Evolutionary conservation across 2,888 invertebrate species (phyloP), one percentile per base, ranked within the genome.

Genomic region (Zelleria hepariella): DNA sequence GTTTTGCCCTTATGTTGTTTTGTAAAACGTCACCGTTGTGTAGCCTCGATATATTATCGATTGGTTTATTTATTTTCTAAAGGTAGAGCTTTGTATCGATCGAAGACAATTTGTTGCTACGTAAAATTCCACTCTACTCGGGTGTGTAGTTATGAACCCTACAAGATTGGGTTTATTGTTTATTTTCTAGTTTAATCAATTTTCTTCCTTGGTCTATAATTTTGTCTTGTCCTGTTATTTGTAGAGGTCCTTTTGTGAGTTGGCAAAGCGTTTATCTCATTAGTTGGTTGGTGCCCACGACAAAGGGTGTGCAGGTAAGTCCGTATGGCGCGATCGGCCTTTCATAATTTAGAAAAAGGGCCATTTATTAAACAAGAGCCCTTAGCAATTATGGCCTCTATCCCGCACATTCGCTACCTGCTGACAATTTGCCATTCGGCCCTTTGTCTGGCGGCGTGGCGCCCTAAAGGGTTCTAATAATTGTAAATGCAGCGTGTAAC

Each of bases 381-480:
- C 84, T 80, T 77, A 74, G 79, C 86, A 87, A 87, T 88, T 87
- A 87, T 84, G 77, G 76, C 78, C 75, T 80, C 74, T 78, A 78
- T 78, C 84, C 77, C 78, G 75, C 78, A 82, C 86, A 86, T 87
- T 88, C 86, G 87, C 88, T 88, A 88, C 88, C 86, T 87, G 87
- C 87, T 78, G 78, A 76, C 84, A 86, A 84, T 88, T 88, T 83
- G 87, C 84, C 83, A 87, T 85, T 86, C 79, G 83, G 77, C 77
- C 77, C 75, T 82, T 88, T 88, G 87, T 88, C 81, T 86, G 87
- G 74, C 86, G 84, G 87, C 80, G 86, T 86, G 88, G 88, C 87
- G 87, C 87, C 87, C 88, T 80, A 88, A 88, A 88, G 88, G 88
- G 88, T 86, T 88, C 79, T 81, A 86, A n/a, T n/a, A n/a, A 88